phyloP scores from a whole-genome alignment of 1,140 invertebrate genomes.

The Calycopis cecrops region DNA sequence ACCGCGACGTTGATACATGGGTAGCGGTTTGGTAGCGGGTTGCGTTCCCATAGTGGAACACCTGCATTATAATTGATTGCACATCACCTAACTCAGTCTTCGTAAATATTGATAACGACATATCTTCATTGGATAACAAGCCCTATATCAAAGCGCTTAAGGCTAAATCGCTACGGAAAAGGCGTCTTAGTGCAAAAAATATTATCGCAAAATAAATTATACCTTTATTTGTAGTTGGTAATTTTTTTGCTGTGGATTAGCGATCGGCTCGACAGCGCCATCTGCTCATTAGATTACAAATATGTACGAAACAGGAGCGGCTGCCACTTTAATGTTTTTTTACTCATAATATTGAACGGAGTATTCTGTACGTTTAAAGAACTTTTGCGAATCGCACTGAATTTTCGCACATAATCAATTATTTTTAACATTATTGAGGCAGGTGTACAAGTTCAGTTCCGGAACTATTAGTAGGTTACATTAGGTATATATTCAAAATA shows the following conservation, averaged over 20 bases:
- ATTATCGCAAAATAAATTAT: not conserved
- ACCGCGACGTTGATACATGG: slow-evolving; percentile 7
- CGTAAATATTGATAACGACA: slow-evolving; percentile 8
- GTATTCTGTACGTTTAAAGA: too few species aligned
- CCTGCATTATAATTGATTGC: slow-evolving; percentile 9
- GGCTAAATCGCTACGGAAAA: not conserved
- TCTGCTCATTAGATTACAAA: slow-evolving; percentile 8
- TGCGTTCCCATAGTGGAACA: not conserved
- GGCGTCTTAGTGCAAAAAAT: not conserved
- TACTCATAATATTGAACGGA: too few species aligned
- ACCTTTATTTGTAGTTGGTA: not conserved
- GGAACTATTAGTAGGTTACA: too few species aligned
- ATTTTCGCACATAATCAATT: too few species aligned
- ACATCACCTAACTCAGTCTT: slow-evolving; percentile 8
- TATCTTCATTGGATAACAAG: not conserved
- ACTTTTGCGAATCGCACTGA: too few species aligned
- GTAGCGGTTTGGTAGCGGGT: not conserved
- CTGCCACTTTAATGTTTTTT: not conserved
- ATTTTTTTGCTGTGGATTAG: slow-evolving; percentile 2
- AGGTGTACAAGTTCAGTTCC: too few species aligned
- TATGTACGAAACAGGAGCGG: not conserved
- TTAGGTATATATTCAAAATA: too few species aligned
- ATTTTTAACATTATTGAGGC: too few species aligned
- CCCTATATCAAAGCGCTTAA: not conserved
- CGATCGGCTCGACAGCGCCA: not conserved